Percentiles rank a stretch among this genome's conserved stretches.
Evolutionary conservation across 2,113 vertebrate species (phyloP).

Genomic region (Takifugu flavidus): DNA sequence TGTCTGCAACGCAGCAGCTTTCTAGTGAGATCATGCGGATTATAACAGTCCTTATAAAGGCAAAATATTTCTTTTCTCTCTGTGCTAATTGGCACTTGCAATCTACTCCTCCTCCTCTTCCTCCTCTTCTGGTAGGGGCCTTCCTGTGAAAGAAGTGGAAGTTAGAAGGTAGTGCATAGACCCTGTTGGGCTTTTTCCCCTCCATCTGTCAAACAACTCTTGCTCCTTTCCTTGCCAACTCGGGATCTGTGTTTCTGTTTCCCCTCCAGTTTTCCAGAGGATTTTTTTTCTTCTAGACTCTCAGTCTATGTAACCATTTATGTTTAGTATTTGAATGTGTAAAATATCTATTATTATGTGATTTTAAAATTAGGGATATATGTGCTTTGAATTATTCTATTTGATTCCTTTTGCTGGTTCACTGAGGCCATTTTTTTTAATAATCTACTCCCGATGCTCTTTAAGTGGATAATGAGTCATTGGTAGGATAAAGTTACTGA

Average conservation of each 20-base stretch:
- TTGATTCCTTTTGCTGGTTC: neutral
- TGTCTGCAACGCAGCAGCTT: conserved; percentile 3
- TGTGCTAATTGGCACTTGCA: conserved; percentile 19
- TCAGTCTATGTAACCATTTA: neutral
- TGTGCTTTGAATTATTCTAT: neutral
- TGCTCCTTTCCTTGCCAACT: neutral
- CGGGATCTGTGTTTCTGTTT: too few species aligned
- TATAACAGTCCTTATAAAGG: conserved; percentile 51
- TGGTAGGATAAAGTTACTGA: conserved; percentile 15
- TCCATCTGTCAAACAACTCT: conserved; percentile 3
- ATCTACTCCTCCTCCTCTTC: neutral
- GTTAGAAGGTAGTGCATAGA: conserved; percentile 12
- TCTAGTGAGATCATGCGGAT: conserved; percentile 30
- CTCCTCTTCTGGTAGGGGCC: conserved; percentile 10
- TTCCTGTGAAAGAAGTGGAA: conserved; percentile 16
- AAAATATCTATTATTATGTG: neutral
- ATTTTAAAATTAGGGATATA: too few species aligned
- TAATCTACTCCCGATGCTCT: neutral
- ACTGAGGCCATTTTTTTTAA: neutral
- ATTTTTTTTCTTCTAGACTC: neutral
- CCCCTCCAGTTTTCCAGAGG: neutral
- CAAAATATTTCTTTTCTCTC: conserved; percentile 41
- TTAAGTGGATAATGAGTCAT: conserved; percentile 18
- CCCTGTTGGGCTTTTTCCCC: conserved; percentile 10
- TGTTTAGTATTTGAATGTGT: neutral